Conservation (phyloP, 2,113 vertebrate genomes). For the Phylloscopus whistleri region DNA sequence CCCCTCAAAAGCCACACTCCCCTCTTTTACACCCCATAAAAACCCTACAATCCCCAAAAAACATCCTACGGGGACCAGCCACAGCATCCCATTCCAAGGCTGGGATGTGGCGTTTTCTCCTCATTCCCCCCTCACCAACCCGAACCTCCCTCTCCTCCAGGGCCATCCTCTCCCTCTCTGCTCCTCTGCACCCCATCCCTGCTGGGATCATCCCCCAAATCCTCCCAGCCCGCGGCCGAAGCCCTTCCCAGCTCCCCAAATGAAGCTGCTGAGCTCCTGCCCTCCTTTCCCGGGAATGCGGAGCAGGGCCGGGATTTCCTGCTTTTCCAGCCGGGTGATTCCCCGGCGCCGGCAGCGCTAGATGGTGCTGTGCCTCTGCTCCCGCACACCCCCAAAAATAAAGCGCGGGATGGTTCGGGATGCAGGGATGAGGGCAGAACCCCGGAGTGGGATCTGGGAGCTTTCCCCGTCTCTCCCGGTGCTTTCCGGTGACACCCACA, state of each 20-base stretch:
- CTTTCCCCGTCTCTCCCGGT: fast-evolving
- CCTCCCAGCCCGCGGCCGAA: neutral
- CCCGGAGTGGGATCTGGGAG: fast-evolving
- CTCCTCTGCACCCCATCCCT: fast-evolving
- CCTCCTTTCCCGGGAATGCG: neutral
- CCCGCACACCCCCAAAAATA: neutral
- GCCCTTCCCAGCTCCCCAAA: neutral
- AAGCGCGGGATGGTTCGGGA: fast-evolving
- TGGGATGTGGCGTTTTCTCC: fast-evolving
- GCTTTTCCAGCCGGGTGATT: conserved; percentile 10
- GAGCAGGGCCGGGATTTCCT: conserved; percentile 20
- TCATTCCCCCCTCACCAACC: neutral
- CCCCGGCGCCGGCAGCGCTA: neutral
- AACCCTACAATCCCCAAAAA: neutral
- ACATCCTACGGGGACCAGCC: neutral
- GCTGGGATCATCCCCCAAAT: fast-evolving
- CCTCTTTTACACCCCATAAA: fast-evolving
- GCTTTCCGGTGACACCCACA: fast-evolving
- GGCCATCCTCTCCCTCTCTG: fast-evolving
- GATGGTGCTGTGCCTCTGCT: neutral
- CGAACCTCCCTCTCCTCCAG: neutral
- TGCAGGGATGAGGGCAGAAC: fast-evolving
- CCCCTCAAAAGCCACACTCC: neutral
- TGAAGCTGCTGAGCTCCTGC: neutral
- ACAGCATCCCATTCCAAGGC: neutral